Percentiles rank a stretch among this genome's conserved stretches.
Evolutionary conservation across 2,113 vertebrate genomes (phyloP).

Genomic region (rat (Rattus norvegicus)): DNA sequence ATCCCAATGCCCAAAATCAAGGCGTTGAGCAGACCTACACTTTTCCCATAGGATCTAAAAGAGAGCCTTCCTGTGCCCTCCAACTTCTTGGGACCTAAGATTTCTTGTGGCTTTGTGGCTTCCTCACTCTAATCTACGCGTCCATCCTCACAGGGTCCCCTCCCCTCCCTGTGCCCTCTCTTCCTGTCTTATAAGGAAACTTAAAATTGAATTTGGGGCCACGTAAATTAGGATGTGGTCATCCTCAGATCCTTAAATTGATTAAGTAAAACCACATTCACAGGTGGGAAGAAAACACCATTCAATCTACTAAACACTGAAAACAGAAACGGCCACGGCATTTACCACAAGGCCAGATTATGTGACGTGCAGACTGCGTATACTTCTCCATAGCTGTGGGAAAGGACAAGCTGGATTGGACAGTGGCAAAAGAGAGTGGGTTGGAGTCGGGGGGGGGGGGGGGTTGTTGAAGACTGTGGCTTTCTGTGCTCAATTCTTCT

Average conservation of each 20-base stretch:
- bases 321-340: not conserved
- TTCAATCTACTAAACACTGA: not conserved
- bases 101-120: too few relatives aligned
- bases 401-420: not conserved
- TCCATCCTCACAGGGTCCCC: not conserved
- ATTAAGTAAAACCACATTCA: not conserved
- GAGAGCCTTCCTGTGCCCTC: not conserved
- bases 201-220: not conserved
- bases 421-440: accelerated
- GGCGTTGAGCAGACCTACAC: not conserved
- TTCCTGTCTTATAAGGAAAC: not conserved
- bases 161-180: not conserved
- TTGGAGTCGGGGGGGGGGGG: not conserved
- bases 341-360: too few relatives aligned
- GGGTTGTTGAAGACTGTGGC: not conserved
- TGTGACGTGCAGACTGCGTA: accelerated
- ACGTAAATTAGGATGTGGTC: not conserved
- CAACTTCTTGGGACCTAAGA: not conserved
- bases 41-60: not conserved
- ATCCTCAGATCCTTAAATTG: not conserved
- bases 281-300: not conserved
- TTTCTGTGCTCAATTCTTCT: not conserved
- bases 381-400: not conserved
- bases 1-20: not conserved
- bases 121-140: not conserved